These are phyloP conservation scores for Passerina amoena DNA, from an alignment of 2,113 vertebrate species.

Conservation along the genomic window DNA sequence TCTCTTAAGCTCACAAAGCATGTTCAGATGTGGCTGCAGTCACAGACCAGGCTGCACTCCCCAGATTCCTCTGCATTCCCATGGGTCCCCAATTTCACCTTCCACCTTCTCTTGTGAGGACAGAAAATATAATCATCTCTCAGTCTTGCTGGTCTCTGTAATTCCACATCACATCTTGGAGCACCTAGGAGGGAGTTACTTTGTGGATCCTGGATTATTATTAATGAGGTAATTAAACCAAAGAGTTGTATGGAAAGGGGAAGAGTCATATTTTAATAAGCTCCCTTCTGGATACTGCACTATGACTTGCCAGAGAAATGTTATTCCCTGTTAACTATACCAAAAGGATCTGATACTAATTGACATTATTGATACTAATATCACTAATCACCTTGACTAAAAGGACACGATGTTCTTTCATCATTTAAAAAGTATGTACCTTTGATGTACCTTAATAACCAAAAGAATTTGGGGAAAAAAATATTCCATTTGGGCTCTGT, in stretches of 20 bases:
- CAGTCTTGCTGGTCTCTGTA: background rate
- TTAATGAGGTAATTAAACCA: constrained; percentile 27
- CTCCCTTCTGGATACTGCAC: background rate
- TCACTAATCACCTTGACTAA: constrained; percentile 12
- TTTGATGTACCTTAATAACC: constrained; percentile 32
- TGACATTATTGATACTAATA: constrained; percentile 32
- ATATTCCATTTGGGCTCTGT: constrained; percentile 27
- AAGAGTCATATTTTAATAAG: constrained; percentile 40
- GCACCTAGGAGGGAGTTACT: background rate
- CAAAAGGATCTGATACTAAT: background rate
- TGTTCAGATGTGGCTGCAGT: background rate
- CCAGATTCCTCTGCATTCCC: background rate
- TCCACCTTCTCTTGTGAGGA: background rate
- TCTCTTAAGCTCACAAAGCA: background rate
- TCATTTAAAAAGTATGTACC: background rate
- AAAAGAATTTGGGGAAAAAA: constrained; percentile 33
- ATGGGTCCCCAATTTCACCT: background rate
- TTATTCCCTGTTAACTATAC: background rate
- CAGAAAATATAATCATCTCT: background rate
- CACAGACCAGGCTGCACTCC: background rate
- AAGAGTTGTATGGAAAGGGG: background rate
- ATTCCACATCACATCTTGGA: background rate
- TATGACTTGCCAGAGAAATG: background rate
- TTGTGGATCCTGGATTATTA: background rate
- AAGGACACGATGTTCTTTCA: background rate